Evolutionary conservation across 2,797 vertebrate species (phyloP).

Genomic region (Rhynchotus rufescens): DNA sequence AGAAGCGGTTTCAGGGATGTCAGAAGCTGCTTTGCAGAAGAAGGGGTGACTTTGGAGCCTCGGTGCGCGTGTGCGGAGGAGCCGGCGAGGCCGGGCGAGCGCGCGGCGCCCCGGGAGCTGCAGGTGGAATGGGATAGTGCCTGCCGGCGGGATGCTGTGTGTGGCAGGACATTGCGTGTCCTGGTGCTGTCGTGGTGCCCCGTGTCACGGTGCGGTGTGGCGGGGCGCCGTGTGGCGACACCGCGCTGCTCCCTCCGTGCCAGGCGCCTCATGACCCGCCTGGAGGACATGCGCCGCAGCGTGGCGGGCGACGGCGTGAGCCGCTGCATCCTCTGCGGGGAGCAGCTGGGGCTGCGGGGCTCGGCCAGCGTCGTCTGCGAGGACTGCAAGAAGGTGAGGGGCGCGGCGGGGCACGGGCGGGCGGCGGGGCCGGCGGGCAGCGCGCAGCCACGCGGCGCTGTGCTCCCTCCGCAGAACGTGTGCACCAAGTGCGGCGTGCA

Average conservation of each 20-base stretch:
- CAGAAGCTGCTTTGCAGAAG: accelerated
- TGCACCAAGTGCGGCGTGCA: constrained; percentile 91
- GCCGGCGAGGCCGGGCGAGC: no score
- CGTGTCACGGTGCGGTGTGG: no score
- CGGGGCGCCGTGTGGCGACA: not conserved
- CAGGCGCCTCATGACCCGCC: constrained; percentile 89
- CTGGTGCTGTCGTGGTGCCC: no score
- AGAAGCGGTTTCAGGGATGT: not conserved
- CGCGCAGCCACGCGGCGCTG: not conserved
- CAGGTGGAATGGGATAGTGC: no score
- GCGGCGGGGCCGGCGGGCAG: no score
- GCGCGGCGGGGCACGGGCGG: no score
- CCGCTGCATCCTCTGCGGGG: constrained; percentile 91
- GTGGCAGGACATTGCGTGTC: no score
- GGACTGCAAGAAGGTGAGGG: constrained; percentile 92
- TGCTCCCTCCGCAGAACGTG: constrained; percentile 85
- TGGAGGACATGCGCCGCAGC: constrained; percentile 90
- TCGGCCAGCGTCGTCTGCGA: constrained; percentile 88
- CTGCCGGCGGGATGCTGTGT: no score
- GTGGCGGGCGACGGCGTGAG: constrained; percentile 90
- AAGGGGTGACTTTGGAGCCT: not conserved
- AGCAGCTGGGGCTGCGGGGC: constrained; percentile 85
- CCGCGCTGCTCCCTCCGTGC: not conserved
- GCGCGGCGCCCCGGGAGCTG: no score
- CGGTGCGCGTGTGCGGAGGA: no score